Conservation (phyloP, 2,888 invertebrate genomes). For the Aelia acuminata region DNA sequence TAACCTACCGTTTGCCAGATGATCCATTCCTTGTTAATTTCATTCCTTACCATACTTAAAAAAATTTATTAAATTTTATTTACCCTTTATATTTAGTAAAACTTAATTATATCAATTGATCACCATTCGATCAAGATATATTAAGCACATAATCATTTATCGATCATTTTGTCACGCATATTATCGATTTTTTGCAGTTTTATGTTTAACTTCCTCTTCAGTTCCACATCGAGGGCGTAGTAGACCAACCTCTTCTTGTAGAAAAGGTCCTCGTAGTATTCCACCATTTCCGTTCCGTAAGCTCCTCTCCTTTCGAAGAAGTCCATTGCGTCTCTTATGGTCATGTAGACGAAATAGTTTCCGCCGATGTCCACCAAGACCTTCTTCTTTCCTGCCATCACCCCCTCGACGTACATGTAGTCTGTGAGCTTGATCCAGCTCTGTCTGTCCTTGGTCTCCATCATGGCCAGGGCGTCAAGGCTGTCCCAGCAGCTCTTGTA, state of each 20-base stretch:
- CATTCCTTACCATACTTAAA: too few relatives aligned
- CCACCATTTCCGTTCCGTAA: neutral
- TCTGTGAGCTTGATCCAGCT: neutral
- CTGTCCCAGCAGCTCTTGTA: conserved; percentile 16
- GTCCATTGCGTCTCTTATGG: neutral
- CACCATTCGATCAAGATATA: neutral
- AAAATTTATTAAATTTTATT: neutral
- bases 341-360: neutral
- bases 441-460: neutral
- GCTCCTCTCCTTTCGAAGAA: conserved; percentile 25
- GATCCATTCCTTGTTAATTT: neutral
- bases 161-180: neutral
- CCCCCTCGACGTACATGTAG: conserved; percentile 5
- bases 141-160: neutral
- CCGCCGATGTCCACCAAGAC: neutral
- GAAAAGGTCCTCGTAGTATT: neutral
- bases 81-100: neutral
- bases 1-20: neutral
- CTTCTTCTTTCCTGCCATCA: neutral
- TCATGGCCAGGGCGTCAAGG: neutral
- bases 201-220: neutral
- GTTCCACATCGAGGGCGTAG: neutral
- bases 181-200: neutral
- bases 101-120: neutral
- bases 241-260: conserved; percentile 5